phyloP scores from a whole-genome alignment of 2,113 vertebrate genomes.

The Ammodytes marinus region DNA sequence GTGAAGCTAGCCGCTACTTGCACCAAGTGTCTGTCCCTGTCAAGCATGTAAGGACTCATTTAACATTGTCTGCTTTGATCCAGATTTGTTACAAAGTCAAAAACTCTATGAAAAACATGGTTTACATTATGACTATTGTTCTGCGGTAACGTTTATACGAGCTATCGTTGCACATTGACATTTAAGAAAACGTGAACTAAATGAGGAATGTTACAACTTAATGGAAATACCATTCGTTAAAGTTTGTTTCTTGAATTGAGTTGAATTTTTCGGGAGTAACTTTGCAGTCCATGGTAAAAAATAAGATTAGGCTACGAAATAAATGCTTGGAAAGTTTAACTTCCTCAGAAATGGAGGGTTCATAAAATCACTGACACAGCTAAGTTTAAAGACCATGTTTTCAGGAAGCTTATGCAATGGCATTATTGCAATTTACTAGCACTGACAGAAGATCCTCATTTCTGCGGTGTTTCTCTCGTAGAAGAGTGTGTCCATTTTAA shows the following conservation, averaged over 20 bases:
- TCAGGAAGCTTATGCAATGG: conserved; percentile 52
- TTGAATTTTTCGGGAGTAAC: no score
- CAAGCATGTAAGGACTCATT: not conserved
- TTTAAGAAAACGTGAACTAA: no score
- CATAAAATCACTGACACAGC: conserved; percentile 53
- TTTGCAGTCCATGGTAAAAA: no score
- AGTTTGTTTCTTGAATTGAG: no score
- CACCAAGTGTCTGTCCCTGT: not conserved
- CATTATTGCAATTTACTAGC: conserved; percentile 16
- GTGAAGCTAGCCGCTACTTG: conserved; percentile 24
- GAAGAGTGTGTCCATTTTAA: not conserved
- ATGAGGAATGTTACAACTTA: no score
- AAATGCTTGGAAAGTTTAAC: not conserved
- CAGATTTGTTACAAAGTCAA: not conserved
- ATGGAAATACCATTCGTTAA: no score
- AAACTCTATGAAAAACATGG: no score
- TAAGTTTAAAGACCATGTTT: conserved; percentile 5
- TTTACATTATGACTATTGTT: no score
- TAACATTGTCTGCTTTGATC: not conserved
- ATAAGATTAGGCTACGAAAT: no score
- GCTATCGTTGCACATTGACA: no score
- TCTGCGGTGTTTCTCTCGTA: not conserved
- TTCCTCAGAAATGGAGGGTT: not conserved
- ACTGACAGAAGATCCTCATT: not conserved
- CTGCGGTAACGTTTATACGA: no score